These are phyloP conservation scores for Autographa pulchrina DNA, from an alignment of 2,888 invertebrate genomes.

Conservation along the genomic window DNA sequence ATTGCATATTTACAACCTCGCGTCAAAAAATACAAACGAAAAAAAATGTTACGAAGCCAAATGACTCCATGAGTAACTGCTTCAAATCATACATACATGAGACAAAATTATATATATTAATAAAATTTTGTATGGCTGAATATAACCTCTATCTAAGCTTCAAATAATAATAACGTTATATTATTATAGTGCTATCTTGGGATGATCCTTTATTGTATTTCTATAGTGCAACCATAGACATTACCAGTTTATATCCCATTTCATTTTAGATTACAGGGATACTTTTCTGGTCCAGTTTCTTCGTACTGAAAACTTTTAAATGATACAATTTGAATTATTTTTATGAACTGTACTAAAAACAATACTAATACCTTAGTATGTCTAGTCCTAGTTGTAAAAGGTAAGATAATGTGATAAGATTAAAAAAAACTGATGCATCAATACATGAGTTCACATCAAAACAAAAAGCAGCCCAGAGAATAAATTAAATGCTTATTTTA, in stretches of 20 bases:
- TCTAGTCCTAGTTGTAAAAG: too few species aligned
- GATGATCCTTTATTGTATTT: not conserved
- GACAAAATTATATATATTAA: not conserved
- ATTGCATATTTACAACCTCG: slow-evolving; percentile 23
- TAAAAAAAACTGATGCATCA: not conserved
- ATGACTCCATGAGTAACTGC: not conserved
- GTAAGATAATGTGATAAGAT: too few species aligned
- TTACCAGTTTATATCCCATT: not conserved
- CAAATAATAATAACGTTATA: not conserved
- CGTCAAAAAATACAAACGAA: not conserved
- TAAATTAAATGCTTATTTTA: slow-evolving; percentile 11
- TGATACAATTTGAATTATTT: not conserved
- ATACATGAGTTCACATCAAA: not conserved
- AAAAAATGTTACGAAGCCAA: slow-evolving; percentile 3
- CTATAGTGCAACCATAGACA: slow-evolving; percentile 3
- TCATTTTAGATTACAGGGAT: not conserved
- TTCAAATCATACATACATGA: not conserved
- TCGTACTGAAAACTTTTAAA: not conserved
- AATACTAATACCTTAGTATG: too few species aligned
- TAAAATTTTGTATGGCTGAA: not conserved
- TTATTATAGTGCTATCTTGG: not conserved
- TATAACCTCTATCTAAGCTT: not conserved
- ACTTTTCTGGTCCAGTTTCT: not conserved
- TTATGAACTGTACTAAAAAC: not conserved
- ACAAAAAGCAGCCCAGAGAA: not conserved